Percentiles rank a stretch among this genome's conserved stretches.
These are phyloP conservation scores for Pseudopipra pipra DNA, from an alignment of 2,113 vertebrate species.

Conservation along the genomic window DNA sequence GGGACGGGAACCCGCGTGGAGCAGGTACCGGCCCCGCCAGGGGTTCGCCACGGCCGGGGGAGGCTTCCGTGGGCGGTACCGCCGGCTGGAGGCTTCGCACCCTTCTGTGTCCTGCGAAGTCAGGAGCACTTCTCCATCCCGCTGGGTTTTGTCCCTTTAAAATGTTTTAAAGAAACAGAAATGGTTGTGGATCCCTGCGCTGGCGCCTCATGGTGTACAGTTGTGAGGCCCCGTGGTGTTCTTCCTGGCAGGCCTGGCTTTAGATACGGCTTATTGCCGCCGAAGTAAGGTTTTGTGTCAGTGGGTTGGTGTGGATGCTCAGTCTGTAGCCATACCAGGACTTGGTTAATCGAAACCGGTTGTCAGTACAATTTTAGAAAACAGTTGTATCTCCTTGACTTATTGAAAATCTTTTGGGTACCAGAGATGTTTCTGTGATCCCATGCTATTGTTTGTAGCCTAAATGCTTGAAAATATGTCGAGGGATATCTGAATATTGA, in stretches of 20 bases:
- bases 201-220: rapidly evolving
- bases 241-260: neutral
- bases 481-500: neutral
- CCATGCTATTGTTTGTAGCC: neutral
- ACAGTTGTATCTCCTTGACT: neutral
- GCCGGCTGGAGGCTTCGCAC: neutral
- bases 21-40: rapidly evolving
- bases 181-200: rapidly evolving
- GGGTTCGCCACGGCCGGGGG: rapidly evolving
- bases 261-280: rapidly evolving
- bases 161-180: neutral
- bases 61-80: neutral
- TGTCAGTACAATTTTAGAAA: neutral
- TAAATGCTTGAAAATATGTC: neutral
- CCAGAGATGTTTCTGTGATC: neutral
- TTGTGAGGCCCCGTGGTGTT: neutral
- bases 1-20: rapidly evolving
- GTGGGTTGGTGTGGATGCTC: rapidly evolving
- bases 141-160: rapidly evolving
- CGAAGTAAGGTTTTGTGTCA: rapidly evolving
- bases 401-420: neutral
- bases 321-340: rapidly evolving
- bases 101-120: rapidly evolving
- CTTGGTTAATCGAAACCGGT: rapidly evolving
- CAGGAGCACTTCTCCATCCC: rapidly evolving